Conservation (phyloP, 1,140 invertebrate species). For the Eueides isabella region DNA sequence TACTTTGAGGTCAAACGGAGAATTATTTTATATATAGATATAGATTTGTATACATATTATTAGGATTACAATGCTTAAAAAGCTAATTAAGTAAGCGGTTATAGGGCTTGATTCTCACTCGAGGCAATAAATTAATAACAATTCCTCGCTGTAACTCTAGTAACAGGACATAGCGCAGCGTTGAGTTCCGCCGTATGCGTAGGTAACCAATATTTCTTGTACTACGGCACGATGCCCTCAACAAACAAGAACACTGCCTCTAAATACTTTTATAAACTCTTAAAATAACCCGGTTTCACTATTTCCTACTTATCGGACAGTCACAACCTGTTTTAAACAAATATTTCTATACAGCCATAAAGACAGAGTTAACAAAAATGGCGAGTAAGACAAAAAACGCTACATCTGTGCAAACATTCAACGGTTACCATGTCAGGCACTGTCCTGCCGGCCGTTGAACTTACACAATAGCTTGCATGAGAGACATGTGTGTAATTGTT, state of each 20-base stretch:
- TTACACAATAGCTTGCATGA: background rate
- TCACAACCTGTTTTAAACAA: background rate
- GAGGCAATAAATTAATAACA: too few relatives aligned
- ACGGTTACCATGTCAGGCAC: constrained; percentile 3
- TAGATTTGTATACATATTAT: background rate
- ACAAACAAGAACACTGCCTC: background rate
- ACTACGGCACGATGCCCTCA: too few relatives aligned
- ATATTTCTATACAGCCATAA: background rate
- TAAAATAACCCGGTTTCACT: background rate
- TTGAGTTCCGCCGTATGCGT: too few relatives aligned
- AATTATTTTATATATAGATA: background rate
- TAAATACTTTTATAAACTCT: background rate
- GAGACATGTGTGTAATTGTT: background rate
- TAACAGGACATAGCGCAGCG: too few relatives aligned
- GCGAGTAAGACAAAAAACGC: background rate
- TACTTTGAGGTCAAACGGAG: background rate
- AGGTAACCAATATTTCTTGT: too few relatives aligned
- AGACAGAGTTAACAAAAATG: background rate
- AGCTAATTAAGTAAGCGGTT: too few relatives aligned
- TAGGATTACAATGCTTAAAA: background rate
- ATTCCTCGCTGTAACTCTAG: too few relatives aligned
- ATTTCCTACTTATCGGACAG: background rate
- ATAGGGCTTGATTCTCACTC: too few relatives aligned
- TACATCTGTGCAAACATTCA: constrained; percentile 1
- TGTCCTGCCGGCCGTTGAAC: constrained; percentile 4